A percentile compares a stretch with the other conserved stretches of the same genome.
These are phyloP conservation scores for Teleogryllus oceanicus DNA, from an alignment of 2,888 invertebrate genomes.

Conservation along the genomic window DNA sequence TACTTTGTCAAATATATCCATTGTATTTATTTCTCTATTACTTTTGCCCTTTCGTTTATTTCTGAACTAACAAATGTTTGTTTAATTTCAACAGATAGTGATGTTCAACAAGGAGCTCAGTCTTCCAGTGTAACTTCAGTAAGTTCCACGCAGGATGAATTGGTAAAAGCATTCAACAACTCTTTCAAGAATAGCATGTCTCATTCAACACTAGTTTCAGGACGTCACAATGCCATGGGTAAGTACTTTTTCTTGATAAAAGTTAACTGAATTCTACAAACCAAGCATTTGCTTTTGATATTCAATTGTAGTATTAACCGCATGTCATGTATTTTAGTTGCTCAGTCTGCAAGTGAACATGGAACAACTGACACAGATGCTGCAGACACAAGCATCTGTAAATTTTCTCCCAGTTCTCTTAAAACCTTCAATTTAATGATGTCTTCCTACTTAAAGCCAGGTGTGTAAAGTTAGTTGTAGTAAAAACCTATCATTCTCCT, in stretches of 20 bases:
- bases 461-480: not conserved
- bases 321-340: not conserved
- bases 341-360: slow-evolving; percentile 18
- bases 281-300: no score
- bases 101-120: slow-evolving; percentile 2
- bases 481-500: not conserved
- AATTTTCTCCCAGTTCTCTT: not conserved
- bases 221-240: not conserved
- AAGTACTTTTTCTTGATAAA: no score
- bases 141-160: not conserved
- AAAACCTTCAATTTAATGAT: slow-evolving; percentile 18
- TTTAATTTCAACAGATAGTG: not conserved
- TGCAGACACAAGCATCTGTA: slow-evolving; percentile 9
- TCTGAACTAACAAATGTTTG: not conserved
- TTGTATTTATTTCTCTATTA: not conserved
- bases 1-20: not conserved
- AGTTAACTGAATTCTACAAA: no score
- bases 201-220: not conserved
- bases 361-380: slow-evolving; percentile 3
- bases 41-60: not conserved
- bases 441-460: slow-evolving; percentile 18
- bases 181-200: slow-evolving; percentile 9
- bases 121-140: not conserved
- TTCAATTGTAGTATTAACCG: no score
- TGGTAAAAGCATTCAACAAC: slow-evolving; percentile 1